Conservation (phyloP, 2,797 vertebrate genomes). For the Bradypodion ventrale region DNA sequence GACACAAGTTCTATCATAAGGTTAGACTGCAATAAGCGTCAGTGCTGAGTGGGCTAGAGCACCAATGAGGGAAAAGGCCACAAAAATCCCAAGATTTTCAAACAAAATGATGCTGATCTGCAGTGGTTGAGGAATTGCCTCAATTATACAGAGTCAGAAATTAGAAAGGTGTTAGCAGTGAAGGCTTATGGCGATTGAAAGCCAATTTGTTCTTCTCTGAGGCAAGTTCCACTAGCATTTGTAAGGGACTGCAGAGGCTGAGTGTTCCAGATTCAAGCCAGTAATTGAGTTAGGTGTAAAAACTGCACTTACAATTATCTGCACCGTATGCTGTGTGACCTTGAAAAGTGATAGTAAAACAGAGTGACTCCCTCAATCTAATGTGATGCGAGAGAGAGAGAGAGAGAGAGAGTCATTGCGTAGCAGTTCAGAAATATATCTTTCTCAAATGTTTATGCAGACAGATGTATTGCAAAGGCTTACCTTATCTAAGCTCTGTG, state of each 20-base stretch:
- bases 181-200: constrained; percentile 25
- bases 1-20: not conserved
- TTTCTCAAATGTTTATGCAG: constrained; percentile 39
- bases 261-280: constrained; percentile 35
- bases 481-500: constrained; percentile 38
- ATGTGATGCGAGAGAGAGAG: not conserved
- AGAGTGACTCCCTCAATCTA: not conserved
- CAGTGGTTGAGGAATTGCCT: not conserved
- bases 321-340: constrained; percentile 4
- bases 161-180: constrained; percentile 16
- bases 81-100: not conserved
- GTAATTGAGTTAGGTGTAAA: not conserved
- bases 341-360: constrained; percentile 43
- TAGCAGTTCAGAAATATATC: constrained; percentile 38
- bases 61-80: not conserved
- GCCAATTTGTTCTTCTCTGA: constrained; percentile 3
- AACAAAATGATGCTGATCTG: not conserved
- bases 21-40: not conserved
- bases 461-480: constrained; percentile 32
- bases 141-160: not conserved
- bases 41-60: not conserved
- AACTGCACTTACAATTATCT: constrained; percentile 29
- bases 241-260: constrained; percentile 26
- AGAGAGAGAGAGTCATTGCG: not conserved
- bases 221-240: constrained; percentile 28